Evolutionary conservation across 2,888 invertebrate species (phyloP).

Genomic region (Hedychridium roseum): DNA sequence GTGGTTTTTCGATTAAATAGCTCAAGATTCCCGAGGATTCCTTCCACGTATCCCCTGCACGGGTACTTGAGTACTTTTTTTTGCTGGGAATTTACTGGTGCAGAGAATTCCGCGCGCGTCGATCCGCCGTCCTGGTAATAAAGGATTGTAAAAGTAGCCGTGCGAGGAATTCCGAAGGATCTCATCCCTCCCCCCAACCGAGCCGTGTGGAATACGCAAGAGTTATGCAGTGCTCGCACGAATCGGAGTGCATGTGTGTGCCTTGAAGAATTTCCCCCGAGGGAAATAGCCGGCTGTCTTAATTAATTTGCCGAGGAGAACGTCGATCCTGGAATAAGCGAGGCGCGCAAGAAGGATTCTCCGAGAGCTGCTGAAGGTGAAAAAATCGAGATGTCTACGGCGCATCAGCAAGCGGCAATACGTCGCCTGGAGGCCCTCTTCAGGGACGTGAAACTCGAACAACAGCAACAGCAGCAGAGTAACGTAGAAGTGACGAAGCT

Average conservation of each 20-base stretch:
- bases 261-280: too few species aligned
- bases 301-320: too few species aligned
- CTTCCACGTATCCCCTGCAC: too few species aligned
- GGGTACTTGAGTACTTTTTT: too few species aligned
- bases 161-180: slow-evolving; percentile 12
- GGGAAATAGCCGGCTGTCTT: too few species aligned
- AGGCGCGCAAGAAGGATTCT: not conserved
- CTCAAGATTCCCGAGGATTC: too few species aligned
- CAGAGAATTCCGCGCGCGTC: slow-evolving; percentile 4
- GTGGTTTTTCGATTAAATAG: too few species aligned
- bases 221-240: slow-evolving; percentile 13
- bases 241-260: slow-evolving; percentile 1
- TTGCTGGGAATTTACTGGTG: too few species aligned
- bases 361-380: not conserved
- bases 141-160: slow-evolving; percentile 6
- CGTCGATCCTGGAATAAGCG: too few species aligned
- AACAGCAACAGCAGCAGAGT: slow-evolving; percentile 45
- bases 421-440: slow-evolving; percentile 79
- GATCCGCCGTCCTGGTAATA: slow-evolving; percentile 11
- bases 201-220: not conserved
- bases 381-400: slow-evolving; percentile 41
- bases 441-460: slow-evolving; percentile 71
- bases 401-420: slow-evolving; percentile 73
- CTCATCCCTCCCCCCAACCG: slow-evolving; percentile 1
- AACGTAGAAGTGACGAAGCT: slow-evolving; percentile 59